Evolutionary conservation across 1,140 invertebrate species (phyloP).

Genomic region (Ceratina calcarata): DNA sequence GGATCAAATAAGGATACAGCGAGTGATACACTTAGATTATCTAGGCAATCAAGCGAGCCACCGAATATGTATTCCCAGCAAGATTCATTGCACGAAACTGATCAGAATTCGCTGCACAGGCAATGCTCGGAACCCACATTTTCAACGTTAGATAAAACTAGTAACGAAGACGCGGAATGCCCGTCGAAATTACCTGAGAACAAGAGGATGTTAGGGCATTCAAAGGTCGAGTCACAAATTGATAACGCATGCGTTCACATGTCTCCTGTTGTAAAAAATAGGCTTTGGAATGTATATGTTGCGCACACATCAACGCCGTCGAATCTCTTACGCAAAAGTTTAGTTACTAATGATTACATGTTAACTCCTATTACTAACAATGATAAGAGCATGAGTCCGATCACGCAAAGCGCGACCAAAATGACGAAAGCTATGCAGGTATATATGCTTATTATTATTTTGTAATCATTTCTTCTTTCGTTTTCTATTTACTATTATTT

Average conservation of each 20-base stretch:
- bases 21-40: slow-evolving; percentile 45
- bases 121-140: slow-evolving; percentile 66
- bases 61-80: slow-evolving; percentile 66
- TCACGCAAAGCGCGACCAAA: slow-evolving; percentile 91
- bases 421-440: slow-evolving; percentile 94
- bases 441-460: slow-evolving; percentile 51
- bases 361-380: slow-evolving; percentile 82
- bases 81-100: slow-evolving; percentile 22
- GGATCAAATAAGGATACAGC: slow-evolving; percentile 4
- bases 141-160: slow-evolving; percentile 20
- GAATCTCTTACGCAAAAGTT: slow-evolving; percentile 71
- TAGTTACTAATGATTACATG: slow-evolving; percentile 79
- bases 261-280: slow-evolving; percentile 66
- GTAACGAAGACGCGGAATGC: not conserved
- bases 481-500: too few relatives aligned
- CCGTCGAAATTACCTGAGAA: slow-evolving; percentile 7
- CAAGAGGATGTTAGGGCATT: slow-evolving; percentile 9
- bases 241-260: slow-evolving; percentile 49
- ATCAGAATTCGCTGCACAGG: slow-evolving; percentile 55
- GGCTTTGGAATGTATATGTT: slow-evolving; percentile 66
- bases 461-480: not conserved
- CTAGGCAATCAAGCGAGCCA: slow-evolving; percentile 70
- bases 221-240: slow-evolving; percentile 35
- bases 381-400: slow-evolving; percentile 91
- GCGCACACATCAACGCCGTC: slow-evolving; percentile 78